These are phyloP conservation scores for Tonatia bakeri DNA, from an alignment of 2,113 vertebrate species.

Conservation along the genomic window DNA sequence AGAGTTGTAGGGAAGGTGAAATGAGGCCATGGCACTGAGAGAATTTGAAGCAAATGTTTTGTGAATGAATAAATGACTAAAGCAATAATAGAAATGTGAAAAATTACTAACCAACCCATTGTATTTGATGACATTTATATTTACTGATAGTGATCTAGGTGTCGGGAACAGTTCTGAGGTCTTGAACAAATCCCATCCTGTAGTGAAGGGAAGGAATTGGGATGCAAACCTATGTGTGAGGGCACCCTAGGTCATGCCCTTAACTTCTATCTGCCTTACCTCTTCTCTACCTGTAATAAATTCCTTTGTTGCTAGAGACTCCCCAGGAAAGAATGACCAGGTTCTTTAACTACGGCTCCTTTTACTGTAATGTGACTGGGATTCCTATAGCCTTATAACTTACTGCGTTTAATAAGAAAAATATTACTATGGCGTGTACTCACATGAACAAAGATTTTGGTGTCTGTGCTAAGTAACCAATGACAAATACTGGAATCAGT, in stretches of 20 bases:
- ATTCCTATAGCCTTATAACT: not conserved
- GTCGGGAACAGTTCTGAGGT: not conserved
- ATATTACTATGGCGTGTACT: not conserved
- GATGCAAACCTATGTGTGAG: not conserved
- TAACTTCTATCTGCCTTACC: not conserved
- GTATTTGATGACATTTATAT: not conserved
- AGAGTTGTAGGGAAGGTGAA: not conserved
- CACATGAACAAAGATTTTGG: not conserved
- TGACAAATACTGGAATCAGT: not conserved
- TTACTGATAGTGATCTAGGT: not conserved
- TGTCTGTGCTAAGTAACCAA: not conserved
- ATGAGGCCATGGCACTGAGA: not conserved
- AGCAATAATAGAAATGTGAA: not conserved
- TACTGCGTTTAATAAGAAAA: not conserved
- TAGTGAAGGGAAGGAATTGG: not conserved
- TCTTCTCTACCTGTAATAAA: not conserved
- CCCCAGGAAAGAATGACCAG: not conserved
- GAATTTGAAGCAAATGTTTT: conserved; percentile 8
- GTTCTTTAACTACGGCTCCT: not conserved
- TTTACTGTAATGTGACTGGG: not conserved
- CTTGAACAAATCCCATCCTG: not conserved
- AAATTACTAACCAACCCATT: not conserved
- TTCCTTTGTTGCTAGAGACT: not conserved
- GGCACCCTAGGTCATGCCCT: too few species aligned
- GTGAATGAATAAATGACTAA: not conserved